These are phyloP conservation scores for Montipora sp. DNA, from an alignment of 64 coral and sea anemone genomes.

Conservation along the genomic window DNA sequence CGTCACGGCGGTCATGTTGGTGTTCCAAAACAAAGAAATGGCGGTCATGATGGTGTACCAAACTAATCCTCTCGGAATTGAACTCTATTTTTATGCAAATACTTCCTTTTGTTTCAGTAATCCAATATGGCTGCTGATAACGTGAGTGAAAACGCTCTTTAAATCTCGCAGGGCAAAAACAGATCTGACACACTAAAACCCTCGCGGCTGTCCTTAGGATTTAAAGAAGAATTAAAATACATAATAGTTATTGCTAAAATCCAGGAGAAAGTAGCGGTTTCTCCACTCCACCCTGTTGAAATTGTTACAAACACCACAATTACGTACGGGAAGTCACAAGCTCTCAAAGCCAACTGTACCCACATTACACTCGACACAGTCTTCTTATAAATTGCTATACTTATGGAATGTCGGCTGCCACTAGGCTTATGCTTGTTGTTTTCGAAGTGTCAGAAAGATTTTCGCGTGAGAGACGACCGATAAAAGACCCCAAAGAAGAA, in stretches of 20 bases:
- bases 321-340: not conserved
- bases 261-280: not conserved
- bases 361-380: not conserved
- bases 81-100: too few species aligned
- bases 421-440: not conserved
- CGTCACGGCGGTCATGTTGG: too few species aligned
- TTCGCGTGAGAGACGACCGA: not conserved
- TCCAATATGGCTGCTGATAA: too few species aligned
- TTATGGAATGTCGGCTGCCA: not conserved
- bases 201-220: not conserved
- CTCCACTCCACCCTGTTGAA: not conserved
- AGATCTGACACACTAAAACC: not conserved
- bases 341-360: not conserved
- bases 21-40: too few species aligned
- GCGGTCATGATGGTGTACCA: too few species aligned
- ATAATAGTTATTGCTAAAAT: not conserved
- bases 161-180: too few species aligned
- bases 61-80: too few species aligned
- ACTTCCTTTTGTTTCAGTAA: too few species aligned
- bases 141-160: too few species aligned
- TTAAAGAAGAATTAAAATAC: slow-evolving; percentile 10
- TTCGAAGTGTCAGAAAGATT: not conserved
- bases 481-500: not conserved
- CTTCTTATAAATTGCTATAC: not conserved
- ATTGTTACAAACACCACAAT: not conserved